Evolutionary conservation across 2,888 invertebrate genomes (phyloP).

Genomic region (Amphipoea lucens): DNA sequence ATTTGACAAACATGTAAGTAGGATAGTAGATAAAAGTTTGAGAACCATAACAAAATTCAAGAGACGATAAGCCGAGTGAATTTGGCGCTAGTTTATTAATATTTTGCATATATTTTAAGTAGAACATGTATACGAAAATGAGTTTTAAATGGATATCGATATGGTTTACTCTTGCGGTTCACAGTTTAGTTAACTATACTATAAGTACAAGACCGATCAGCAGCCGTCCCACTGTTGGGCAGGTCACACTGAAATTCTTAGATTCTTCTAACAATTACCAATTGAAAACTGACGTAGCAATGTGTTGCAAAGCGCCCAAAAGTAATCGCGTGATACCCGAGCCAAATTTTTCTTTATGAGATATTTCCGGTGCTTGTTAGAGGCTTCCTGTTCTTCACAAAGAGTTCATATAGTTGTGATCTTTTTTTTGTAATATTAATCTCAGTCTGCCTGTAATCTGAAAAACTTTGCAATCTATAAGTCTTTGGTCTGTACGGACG

Average conservation of each 20-base stretch:
- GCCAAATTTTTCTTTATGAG: constrained; percentile 33
- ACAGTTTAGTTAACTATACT: neutral
- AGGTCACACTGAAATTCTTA: neutral
- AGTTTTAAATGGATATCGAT: neutral
- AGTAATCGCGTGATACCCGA: constrained; percentile 21
- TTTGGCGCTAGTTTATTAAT: neutral
- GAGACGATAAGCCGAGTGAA: constrained; percentile 1
- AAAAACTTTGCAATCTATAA: neutral
- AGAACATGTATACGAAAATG: neutral
- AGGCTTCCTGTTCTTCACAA: constrained; percentile 33
- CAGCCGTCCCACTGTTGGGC: neutral
- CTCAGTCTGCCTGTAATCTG: neutral
- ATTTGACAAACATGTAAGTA: constrained; percentile 4
- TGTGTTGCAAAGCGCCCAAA: neutral
- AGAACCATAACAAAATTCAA: neutral
- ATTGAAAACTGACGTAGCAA: neutral
- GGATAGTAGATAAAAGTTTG: constrained; percentile 9
- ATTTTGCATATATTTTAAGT: neutral
- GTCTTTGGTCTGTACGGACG: neutral
- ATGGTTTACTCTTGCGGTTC: neutral
- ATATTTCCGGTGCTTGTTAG: constrained; percentile 37
- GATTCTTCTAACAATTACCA: neutral
- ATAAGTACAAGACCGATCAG: neutral
- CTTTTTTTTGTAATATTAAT: neutral
- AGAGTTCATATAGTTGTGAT: constrained; percentile 2